Conservation (phyloP, 2,888 invertebrate species). For the Chrysolina haemoptera region DNA sequence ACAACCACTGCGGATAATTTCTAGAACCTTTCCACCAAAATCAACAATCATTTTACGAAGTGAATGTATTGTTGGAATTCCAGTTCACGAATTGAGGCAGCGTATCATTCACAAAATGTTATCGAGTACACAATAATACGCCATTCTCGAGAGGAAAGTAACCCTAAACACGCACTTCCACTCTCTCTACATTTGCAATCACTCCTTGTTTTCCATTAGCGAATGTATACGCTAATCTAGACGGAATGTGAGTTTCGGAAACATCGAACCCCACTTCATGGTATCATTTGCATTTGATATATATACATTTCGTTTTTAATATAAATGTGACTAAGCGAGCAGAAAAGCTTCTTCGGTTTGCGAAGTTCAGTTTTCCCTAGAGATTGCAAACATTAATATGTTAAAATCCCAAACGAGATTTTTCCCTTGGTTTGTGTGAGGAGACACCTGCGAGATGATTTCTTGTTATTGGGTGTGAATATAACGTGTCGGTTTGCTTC, state of each 20-base stretch:
- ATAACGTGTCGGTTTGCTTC: too few relatives aligned
- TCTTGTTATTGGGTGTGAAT: neutral
- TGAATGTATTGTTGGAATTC: neutral
- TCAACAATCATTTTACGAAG: neutral
- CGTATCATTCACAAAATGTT: neutral
- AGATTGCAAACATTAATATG: neutral
- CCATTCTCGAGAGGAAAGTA: constrained; percentile 10
- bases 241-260: constrained; percentile 23
- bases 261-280: constrained; percentile 29
- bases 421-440: neutral
- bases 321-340: constrained; percentile 14
- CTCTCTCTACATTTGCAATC: constrained; percentile 10
- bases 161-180: constrained; percentile 6
- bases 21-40: too few relatives aligned
- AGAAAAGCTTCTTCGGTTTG: constrained; percentile 32
- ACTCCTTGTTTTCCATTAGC: constrained; percentile 28
- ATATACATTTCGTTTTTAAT: constrained; percentile 28
- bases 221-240: constrained; percentile 21
- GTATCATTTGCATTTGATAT: constrained; percentile 31
- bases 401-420: neutral
- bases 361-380: neutral
- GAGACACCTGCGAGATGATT: neutral
- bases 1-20: too few relatives aligned
- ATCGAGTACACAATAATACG: neutral
- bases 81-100: neutral